Evolutionary conservation across 2,888 invertebrate species (phyloP).

Genomic region (Macrophya annulata): DNA sequence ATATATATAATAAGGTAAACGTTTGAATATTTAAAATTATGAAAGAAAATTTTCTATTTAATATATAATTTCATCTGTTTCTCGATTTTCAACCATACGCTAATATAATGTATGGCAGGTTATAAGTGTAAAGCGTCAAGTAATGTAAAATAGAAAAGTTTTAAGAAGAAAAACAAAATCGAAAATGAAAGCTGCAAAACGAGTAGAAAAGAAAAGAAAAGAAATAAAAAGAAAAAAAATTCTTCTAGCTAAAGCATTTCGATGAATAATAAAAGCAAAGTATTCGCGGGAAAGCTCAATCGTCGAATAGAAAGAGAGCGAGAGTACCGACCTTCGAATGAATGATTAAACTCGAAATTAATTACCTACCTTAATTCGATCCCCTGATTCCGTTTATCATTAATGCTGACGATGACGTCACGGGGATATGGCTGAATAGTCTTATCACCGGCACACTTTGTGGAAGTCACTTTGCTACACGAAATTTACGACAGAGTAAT

Average conservation of each 20-base stretch:
- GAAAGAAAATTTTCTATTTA: neutral
- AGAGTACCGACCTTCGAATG: neutral
- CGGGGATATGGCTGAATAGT: conserved; percentile 70
- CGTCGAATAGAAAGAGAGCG: neutral
- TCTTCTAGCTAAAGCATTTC: neutral
- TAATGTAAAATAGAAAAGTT: conserved; percentile 3
- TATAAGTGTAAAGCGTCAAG: neutral
- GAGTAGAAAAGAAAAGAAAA: neutral
- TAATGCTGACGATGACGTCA: conserved; percentile 74
- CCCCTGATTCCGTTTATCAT: conserved; percentile 70
- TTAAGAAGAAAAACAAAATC: neutral
- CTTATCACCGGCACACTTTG: conserved; percentile 71
- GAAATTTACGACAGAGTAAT: conserved; percentile 49
- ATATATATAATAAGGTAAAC: neutral
- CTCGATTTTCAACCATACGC: neutral
- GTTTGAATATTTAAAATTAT: neutral
- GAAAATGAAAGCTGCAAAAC: neutral
- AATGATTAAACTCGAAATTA: neutral
- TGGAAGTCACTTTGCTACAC: conserved; percentile 73
- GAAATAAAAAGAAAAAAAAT: neutral
- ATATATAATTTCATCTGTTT: conserved; percentile 5
- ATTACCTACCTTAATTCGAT: conserved; percentile 73
- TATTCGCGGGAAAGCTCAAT: neutral
- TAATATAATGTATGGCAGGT: neutral
- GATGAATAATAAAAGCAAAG: neutral